Percentiles rank a stretch among this genome's conserved stretches.
These are phyloP conservation scores for Diabrotica undecimpunctata DNA, from an alignment of 1,140 invertebrate genomes.

Conservation along the genomic window DNA sequence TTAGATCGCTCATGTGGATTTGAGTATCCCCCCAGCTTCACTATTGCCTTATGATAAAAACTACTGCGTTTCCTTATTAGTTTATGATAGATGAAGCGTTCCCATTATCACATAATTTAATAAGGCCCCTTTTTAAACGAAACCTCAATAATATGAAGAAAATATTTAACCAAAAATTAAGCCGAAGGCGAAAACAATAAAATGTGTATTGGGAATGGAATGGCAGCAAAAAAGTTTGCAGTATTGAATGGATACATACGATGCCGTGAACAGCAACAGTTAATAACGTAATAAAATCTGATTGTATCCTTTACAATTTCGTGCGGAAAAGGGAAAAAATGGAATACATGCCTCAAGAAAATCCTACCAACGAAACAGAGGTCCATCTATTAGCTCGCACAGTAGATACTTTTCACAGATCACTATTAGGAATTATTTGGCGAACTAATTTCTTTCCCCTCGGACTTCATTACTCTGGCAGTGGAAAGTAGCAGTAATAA, in stretches of 20 bases:
- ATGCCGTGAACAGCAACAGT: constrained; percentile 25
- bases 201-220: too few relatives aligned
- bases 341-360: constrained; percentile 12
- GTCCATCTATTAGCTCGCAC: too few relatives aligned
- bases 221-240: too few relatives aligned
- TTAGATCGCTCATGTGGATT: too few relatives aligned
- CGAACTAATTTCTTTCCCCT: constrained; percentile 31
- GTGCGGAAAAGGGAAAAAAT: constrained; percentile 25
- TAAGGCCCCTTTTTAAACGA: too few relatives aligned
- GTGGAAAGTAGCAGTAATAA: constrained; percentile 26
- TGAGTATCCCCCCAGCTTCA: constrained; percentile 22
- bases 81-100: too few relatives aligned
- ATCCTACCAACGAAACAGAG: constrained; percentile 23
- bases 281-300: constrained; percentile 26
- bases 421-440: constrained; percentile 31
- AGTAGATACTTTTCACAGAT: constrained; percentile 12
- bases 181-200: too few relatives aligned
- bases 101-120: too few relatives aligned
- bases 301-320: constrained; percentile 28
- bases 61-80: too few relatives aligned
- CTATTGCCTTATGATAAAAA: constrained; percentile 17
- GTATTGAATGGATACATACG: too few relatives aligned
- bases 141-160: too few relatives aligned
- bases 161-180: too few relatives aligned
- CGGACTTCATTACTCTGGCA: constrained; percentile 27